phyloP scores from a whole-genome alignment of 2,888 invertebrate species.

The Carabus problematicus region DNA sequence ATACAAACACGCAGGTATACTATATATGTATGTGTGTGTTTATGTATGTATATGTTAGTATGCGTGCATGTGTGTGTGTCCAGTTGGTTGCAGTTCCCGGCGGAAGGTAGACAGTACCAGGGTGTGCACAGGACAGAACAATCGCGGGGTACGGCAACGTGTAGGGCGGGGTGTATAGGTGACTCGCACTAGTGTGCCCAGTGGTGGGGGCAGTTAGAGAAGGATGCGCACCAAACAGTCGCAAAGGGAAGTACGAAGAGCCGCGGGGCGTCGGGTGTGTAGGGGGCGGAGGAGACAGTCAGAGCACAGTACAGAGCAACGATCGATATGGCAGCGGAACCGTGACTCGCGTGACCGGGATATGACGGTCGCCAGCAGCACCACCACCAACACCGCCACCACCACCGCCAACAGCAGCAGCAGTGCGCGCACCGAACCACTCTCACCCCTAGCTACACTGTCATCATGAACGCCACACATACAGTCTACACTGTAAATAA shows the following conservation, averaged over 20 bases:
- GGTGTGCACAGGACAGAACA: too few relatives aligned
- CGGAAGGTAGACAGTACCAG: too few relatives aligned
- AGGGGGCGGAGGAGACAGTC: not conserved
- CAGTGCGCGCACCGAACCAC: not conserved
- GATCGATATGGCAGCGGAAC: constrained; percentile 41
- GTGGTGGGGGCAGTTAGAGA: not conserved
- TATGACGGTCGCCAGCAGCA: constrained; percentile 34
- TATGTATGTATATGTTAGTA: too few relatives aligned
- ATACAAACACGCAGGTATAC: too few relatives aligned
- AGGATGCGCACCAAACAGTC: constrained; percentile 9
- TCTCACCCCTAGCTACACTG: constrained; percentile 18
- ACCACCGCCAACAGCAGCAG: too few relatives aligned
- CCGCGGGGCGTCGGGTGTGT: not conserved
- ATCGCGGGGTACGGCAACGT: not conserved
- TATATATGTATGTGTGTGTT: not conserved
- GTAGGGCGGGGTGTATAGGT: constrained; percentile 7
- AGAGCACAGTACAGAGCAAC: not conserved
- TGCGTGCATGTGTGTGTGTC: not conserved
- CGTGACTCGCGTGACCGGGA: constrained; percentile 41
- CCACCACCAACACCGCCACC: not conserved
- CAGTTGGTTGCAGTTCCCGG: constrained; percentile 14
- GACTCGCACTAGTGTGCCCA: not conserved
- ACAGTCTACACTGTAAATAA: not conserved
- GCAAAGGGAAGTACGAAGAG: not conserved
- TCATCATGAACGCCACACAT: constrained; percentile 5